Evolutionary conservation across 2,797 vertebrate genomes (phyloP).

Genomic region (Molossus molossus): DNA sequence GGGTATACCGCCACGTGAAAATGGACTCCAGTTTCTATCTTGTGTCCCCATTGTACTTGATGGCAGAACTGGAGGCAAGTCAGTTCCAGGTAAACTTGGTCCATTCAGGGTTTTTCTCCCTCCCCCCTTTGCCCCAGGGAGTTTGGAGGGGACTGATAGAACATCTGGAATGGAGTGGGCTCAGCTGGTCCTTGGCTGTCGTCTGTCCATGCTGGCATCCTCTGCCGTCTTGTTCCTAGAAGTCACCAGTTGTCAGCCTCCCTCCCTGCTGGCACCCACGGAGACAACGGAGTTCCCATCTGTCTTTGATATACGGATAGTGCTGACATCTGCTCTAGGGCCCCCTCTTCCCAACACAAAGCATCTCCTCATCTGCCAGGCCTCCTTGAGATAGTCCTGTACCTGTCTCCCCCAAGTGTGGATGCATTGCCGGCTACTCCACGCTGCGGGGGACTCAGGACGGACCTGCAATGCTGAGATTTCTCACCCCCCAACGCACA

Average conservation of each 20-base stretch:
- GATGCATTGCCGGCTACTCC: not conserved
- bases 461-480: not conserved
- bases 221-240: constrained; percentile 41
- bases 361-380: not conserved
- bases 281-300: constrained; percentile 71
- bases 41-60: not conserved
- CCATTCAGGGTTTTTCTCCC: constrained; percentile 41
- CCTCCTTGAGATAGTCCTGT: not conserved
- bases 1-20: constrained; percentile 42
- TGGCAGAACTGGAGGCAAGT: constrained; percentile 59
- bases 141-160: not conserved
- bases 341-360: not conserved
- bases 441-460: not conserved
- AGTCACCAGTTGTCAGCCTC: constrained; percentile 4
- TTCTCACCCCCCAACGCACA: not conserved
- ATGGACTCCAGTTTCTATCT: not conserved
- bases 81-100: not conserved
- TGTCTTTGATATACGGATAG: constrained; percentile 42
- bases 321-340: constrained; percentile 67
- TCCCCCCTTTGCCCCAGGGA: not conserved
- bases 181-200: constrained; percentile 71
- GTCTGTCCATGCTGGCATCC: constrained; percentile 52
- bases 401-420: not conserved
- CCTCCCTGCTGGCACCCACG: not conserved
- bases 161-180: constrained; percentile 60